phyloP scores from a whole-genome alignment of 35 echinoderm and acorn worm genomes.

The Hemicentrotus pulcherrimus region DNA sequence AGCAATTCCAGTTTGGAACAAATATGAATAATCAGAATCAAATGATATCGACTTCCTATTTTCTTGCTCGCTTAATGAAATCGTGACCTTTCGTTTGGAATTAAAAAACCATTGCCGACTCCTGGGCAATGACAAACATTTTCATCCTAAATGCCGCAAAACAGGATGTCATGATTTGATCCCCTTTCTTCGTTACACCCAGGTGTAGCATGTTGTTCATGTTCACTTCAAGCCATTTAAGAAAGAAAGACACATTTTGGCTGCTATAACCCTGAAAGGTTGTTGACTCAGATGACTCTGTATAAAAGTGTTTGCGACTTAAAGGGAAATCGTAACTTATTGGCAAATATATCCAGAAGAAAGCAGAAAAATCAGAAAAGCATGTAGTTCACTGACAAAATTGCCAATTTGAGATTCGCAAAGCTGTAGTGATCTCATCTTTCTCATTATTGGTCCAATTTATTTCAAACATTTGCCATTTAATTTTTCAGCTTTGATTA shows the following conservation, averaged over 20 bases:
- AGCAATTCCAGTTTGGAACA: background rate
- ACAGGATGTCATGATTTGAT: conserved; percentile 12
- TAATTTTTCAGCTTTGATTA: too few relatives aligned
- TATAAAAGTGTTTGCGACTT: too few relatives aligned
- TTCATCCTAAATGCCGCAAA: background rate
- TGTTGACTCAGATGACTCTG: too few relatives aligned
- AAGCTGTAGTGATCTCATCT: too few relatives aligned
- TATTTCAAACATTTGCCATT: too few relatives aligned
- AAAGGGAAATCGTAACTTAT: too few relatives aligned
- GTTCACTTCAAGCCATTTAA: background rate
- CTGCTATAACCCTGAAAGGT: too few relatives aligned
- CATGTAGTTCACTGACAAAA: too few relatives aligned
- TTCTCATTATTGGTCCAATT: too few relatives aligned
- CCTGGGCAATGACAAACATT: background rate
- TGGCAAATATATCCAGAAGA: too few relatives aligned
- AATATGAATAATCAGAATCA: background rate
- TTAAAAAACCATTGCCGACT: background rate
- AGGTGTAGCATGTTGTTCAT: background rate
- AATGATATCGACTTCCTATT: background rate
- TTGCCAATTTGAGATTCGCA: too few relatives aligned
- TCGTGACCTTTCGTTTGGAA: background rate
- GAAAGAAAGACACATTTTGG: background rate
- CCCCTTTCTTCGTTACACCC: background rate
- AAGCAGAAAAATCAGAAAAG: too few relatives aligned
- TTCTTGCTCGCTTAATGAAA: background rate